These are phyloP conservation scores for Zaprionus ghesquierei DNA, from an alignment of 1,140 invertebrate genomes.

Conservation along the genomic window DNA sequence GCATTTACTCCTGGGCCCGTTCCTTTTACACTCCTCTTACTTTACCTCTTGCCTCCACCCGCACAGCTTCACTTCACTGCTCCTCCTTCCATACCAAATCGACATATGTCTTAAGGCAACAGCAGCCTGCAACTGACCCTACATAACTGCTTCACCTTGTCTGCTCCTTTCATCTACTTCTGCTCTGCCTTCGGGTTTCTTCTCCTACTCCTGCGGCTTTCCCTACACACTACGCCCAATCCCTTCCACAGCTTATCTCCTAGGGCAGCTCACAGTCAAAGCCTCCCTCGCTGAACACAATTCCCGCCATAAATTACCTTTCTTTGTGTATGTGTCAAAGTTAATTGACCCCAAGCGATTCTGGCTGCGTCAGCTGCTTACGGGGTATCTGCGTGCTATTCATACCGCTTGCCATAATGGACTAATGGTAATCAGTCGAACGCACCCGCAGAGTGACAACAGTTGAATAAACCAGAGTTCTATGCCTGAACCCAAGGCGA, in stretches of 20 bases:
- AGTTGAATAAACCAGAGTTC: conserved; percentile 32
- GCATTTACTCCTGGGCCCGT: no score
- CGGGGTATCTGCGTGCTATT: not conserved
- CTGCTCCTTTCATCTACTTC: not conserved
- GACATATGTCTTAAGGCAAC: no score
- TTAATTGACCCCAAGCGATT: not conserved
- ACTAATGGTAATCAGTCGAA: conserved; percentile 1
- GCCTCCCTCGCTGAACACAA: not conserved
- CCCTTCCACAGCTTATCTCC: not conserved
- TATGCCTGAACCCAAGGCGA: not conserved
- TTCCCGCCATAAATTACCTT: not conserved
- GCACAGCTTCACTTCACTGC: no score
- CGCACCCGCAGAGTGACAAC: not conserved
- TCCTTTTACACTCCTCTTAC: no score
- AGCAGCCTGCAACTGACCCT: no score
- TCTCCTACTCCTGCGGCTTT: not conserved
- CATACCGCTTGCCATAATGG: not conserved
- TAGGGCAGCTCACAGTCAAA: no score
- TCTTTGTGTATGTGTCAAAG: not conserved
- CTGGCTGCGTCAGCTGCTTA: not conserved
- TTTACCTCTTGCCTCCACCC: no score
- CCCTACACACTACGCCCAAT: not conserved
- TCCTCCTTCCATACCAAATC: no score
- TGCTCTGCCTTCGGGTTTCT: not conserved
- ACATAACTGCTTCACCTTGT: no score